Percentiles rank a stretch among this genome's conserved stretches.
phyloP scores from a whole-genome alignment of 2,797 vertebrate genomes.

The Echiichthys vipera region DNA sequence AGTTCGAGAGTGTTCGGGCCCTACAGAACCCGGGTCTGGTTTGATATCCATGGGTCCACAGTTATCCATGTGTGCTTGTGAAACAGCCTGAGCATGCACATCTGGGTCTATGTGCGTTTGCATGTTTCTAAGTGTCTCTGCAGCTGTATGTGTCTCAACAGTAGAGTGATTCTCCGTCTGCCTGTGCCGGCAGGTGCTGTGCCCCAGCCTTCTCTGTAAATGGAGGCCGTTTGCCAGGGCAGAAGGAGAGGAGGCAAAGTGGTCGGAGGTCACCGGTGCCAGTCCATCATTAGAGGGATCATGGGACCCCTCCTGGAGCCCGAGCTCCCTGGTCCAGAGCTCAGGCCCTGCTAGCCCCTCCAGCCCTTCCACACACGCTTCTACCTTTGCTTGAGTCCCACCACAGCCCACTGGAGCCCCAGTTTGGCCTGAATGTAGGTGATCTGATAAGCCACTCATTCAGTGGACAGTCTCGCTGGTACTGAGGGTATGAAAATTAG shows the following conservation, averaged over 20 bases:
- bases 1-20: slow-evolving; percentile 62
- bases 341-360: slow-evolving; percentile 78
- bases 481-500: slow-evolving; percentile 71
- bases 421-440: slow-evolving; percentile 90
- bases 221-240: slow-evolving; percentile 93
- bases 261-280: slow-evolving; percentile 69
- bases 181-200: slow-evolving; percentile 75
- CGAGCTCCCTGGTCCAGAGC: slow-evolving; percentile 81
- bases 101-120: slow-evolving; percentile 77
- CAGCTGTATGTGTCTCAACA: slow-evolving; percentile 71
- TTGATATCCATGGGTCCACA: slow-evolving; percentile 70
- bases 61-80: slow-evolving; percentile 78
- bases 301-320: slow-evolving; percentile 73
- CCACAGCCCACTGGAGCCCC: slow-evolving; percentile 89
- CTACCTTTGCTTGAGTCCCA: slow-evolving; percentile 84
- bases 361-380: slow-evolving; percentile 76
- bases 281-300: slow-evolving; percentile 70
- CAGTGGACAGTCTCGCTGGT: slow-evolving; percentile 83
- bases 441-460: slow-evolving; percentile 92
- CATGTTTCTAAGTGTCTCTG: slow-evolving; percentile 73
- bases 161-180: slow-evolving; percentile 68
- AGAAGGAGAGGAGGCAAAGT: slow-evolving; percentile 72
- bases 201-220: slow-evolving; percentile 87
- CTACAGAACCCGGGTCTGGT: slow-evolving; percentile 43
- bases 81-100: slow-evolving; percentile 62